Evolutionary conservation across 2,113 vertebrate genomes (phyloP).

Genomic region (Gallinago jamesoni): DNA sequence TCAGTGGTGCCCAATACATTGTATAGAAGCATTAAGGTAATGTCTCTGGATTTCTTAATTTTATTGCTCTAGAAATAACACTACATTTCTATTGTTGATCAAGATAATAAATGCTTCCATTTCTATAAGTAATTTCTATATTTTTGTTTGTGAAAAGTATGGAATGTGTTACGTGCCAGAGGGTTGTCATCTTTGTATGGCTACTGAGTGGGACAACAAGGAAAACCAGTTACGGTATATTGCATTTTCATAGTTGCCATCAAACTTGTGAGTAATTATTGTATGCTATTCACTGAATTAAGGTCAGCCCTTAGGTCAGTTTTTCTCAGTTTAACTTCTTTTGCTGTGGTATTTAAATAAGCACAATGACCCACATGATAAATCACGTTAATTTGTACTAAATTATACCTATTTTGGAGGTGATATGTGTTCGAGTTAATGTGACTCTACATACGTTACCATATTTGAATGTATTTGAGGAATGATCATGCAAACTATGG

Average conservation of each 20-base stretch:
- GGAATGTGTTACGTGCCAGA: background rate
- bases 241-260: background rate
- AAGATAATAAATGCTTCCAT: background rate
- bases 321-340: background rate
- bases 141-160: background rate
- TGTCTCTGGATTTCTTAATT: background rate
- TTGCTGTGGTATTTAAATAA: background rate
- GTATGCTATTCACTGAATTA: background rate
- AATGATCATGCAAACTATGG: background rate
- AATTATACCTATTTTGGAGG: background rate
- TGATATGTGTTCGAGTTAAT: background rate
- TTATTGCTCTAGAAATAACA: background rate
- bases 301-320: background rate
- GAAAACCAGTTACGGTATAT: background rate
- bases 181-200: background rate
- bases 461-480: background rate
- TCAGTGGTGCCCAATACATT: background rate
- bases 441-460: background rate
- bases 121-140: background rate
- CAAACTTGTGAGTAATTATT: background rate
- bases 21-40: constrained; percentile 28
- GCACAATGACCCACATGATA: background rate
- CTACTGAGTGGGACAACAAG: background rate
- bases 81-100: accelerated
- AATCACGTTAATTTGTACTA: background rate